phyloP scores from a whole-genome alignment of 2,113 vertebrate genomes.

The Ahaetulla prasina region DNA sequence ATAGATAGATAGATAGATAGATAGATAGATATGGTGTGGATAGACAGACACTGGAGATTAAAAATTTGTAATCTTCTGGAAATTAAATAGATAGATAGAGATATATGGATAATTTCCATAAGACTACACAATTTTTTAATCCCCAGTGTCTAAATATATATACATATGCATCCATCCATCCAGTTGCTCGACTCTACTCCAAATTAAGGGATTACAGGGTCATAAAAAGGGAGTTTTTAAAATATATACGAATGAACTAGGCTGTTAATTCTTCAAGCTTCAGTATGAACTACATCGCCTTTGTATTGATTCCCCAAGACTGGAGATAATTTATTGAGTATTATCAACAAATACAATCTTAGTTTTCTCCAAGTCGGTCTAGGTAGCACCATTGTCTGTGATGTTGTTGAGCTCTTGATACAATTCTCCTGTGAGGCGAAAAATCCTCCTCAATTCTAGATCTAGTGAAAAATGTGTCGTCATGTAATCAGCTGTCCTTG shows the following conservation, averaged over 20 bases:
- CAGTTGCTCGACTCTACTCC: neutral
- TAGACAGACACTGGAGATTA: too few relatives aligned
- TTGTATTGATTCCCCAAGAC: neutral
- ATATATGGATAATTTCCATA: too few relatives aligned
- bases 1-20: too few relatives aligned
- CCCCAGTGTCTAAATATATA: too few relatives aligned
- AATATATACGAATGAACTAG: neutral
- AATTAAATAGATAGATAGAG: too few relatives aligned
- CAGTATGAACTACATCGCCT: neutral
- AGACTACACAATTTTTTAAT: too few relatives aligned
- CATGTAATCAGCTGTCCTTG: neutral
- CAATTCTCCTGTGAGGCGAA: neutral
- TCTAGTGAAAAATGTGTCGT: neutral
- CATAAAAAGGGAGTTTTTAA: neutral
- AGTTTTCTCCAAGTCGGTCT: neutral
- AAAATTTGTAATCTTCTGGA: too few relatives aligned
- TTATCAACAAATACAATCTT: neutral
- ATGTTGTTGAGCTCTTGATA: neutral
- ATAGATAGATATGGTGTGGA: too few relatives aligned
- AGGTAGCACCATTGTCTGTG: neutral
- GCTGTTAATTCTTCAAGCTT: neutral
- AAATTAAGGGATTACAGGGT: neutral
- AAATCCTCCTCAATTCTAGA: neutral
- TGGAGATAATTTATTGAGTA: neutral
- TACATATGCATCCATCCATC: neutral